phyloP scores from a whole-genome alignment of 2,113 vertebrate genomes.

The Nematolebias whitei region DNA sequence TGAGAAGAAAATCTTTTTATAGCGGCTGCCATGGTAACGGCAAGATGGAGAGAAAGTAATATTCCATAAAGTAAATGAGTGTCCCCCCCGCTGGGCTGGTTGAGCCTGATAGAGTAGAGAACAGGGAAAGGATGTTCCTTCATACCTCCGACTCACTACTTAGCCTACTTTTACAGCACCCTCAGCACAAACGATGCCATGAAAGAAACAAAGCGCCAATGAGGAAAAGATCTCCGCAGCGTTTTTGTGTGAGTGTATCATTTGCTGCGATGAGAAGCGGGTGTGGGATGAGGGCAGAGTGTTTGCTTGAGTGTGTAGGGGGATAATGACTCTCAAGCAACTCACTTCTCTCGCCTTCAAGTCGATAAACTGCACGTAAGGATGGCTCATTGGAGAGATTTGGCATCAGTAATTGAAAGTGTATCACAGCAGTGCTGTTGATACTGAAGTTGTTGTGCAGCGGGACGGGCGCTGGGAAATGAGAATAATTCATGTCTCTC shows the following conservation, averaged over 20 bases:
- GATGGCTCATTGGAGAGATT: constrained; percentile 55
- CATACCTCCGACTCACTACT: constrained; percentile 60
- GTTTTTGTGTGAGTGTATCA: constrained; percentile 17
- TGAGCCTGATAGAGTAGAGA: constrained; percentile 69
- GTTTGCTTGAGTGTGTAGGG: constrained; percentile 25
- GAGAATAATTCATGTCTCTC: constrained; percentile 70
- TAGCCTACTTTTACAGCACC: constrained; percentile 67
- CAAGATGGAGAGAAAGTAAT: constrained; percentile 74
- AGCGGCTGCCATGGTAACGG: constrained; percentile 81
- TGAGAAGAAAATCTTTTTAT: constrained; percentile 79
- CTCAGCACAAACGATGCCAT: constrained; percentile 60
- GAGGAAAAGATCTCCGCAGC: constrained; percentile 36
- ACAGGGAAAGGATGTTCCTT: constrained; percentile 52
- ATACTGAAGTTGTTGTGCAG: constrained; percentile 54
- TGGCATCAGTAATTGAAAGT: constrained; percentile 65
- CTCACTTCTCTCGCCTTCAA: constrained; percentile 52
- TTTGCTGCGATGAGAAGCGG: constrained; percentile 31
- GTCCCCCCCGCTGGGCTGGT: constrained; percentile 73
- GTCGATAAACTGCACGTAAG: constrained; percentile 61
- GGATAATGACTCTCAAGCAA: constrained; percentile 58
- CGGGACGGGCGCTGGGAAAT: constrained; percentile 19
- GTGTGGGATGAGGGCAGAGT: constrained; percentile 38
- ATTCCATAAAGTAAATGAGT: constrained; percentile 80
- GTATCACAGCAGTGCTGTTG: constrained; percentile 45
- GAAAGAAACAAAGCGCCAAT: constrained; percentile 56